Evolutionary conservation across 2,797 vertebrate genomes (phyloP).

Genomic region (Pipistrellus pipistrellus): DNA sequence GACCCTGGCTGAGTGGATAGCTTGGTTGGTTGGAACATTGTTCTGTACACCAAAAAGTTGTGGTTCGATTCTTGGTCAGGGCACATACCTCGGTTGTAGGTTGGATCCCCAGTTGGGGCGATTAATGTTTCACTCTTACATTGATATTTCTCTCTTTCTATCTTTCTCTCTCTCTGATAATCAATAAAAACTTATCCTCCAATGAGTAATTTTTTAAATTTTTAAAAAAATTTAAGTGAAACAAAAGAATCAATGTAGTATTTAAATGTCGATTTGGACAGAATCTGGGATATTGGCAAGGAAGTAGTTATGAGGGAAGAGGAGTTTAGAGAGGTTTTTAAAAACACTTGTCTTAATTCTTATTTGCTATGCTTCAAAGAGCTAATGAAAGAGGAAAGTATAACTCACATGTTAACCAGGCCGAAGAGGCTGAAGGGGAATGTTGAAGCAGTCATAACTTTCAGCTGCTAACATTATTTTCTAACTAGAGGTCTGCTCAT

Average conservation of each 20-base stretch:
- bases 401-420: neutral
- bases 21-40: neutral
- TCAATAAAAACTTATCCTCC: neutral
- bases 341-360: neutral
- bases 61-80: neutral
- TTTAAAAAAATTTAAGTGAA: neutral
- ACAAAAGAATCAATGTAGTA: neutral
- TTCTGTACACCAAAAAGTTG: neutral
- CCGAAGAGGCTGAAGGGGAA: neutral
- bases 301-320: neutral
- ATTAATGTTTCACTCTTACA: neutral
- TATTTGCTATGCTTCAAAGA: slow-evolving; percentile 16
- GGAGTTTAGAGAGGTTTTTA: neutral
- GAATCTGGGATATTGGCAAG: neutral
- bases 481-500: neutral
- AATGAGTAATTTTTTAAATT: neutral
- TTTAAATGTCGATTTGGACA: slow-evolving; percentile 44
- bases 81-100: neutral
- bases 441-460: neutral
- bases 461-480: neutral
- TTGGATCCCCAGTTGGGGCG: neutral
- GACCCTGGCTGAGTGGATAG: neutral
- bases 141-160: neutral
- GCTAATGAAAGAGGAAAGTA: slow-evolving; percentile 14
- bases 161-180: neutral